Evolutionary conservation across 2,888 invertebrate genomes (phyloP).

Genomic region (Aethes cnicana): DNA sequence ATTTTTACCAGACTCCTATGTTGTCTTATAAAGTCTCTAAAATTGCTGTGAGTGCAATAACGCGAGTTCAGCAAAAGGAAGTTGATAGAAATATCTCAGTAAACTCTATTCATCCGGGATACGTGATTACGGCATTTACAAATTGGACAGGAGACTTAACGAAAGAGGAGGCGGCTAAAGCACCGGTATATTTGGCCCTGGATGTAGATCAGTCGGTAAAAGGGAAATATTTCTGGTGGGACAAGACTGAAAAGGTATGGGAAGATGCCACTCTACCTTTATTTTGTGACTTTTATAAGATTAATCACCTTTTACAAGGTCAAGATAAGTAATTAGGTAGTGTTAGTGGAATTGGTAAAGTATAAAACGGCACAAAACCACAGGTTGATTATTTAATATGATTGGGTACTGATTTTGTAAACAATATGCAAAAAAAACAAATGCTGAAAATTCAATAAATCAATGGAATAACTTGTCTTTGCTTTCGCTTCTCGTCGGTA

Average conservation of each 20-base stretch:
- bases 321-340: neutral
- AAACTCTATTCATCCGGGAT: conserved; percentile 42
- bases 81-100: conserved; percentile 38
- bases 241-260: conserved; percentile 41
- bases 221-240: conserved; percentile 43
- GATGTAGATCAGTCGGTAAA: conserved; percentile 41
- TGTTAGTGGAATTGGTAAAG: too few species aligned
- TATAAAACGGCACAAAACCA: too few species aligned
- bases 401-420: too few species aligned
- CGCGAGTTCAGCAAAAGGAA: conserved; percentile 37
- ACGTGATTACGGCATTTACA: conserved; percentile 41
- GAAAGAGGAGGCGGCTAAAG: conserved; percentile 34
- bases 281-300: conserved; percentile 10
- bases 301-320: conserved; percentile 8
- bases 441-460: too few species aligned
- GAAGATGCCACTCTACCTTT: conserved; percentile 25
- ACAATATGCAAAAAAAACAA: too few species aligned
- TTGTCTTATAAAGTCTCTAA: conserved; percentile 41
- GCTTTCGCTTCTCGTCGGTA: too few species aligned
- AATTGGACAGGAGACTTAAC: conserved; percentile 35
- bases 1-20: conserved; percentile 36
- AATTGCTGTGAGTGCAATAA: conserved; percentile 40
- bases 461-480: too few species aligned
- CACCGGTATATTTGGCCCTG: conserved; percentile 40
- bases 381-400: too few species aligned